Evolutionary conservation across 2,797 vertebrate species (phyloP).

Genomic region (Paguma larvata): DNA sequence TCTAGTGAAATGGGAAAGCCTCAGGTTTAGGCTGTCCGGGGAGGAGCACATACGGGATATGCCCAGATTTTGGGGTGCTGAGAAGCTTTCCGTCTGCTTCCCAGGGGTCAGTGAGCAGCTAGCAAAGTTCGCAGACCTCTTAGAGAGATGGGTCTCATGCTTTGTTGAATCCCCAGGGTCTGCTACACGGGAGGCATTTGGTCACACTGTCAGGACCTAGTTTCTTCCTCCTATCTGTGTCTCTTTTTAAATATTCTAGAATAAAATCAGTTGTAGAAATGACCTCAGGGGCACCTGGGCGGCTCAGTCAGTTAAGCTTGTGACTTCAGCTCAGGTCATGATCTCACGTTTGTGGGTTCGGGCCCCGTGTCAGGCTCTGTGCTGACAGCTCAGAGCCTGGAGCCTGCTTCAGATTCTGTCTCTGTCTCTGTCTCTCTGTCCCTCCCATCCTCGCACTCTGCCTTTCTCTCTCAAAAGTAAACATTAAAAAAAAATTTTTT

Average conservation of each 20-base stretch:
- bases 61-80: neutral
- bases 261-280: neutral
- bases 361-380: too few relatives aligned
- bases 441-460: too few relatives aligned
- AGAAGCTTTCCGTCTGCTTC: neutral
- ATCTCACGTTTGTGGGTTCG: too few relatives aligned
- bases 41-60: neutral
- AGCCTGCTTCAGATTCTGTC: too few relatives aligned
- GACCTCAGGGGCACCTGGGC: neutral
- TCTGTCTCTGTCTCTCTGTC: too few relatives aligned
- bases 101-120: neutral
- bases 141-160: neutral
- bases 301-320: too few relatives aligned
- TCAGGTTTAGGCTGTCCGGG: neutral
- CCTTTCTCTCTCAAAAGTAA: too few relatives aligned
- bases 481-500: too few relatives aligned
- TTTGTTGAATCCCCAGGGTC: neutral
- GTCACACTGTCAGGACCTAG: neutral
- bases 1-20: neutral
- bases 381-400: too few relatives aligned
- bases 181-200: neutral
- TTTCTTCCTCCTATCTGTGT: neutral
- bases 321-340: too few relatives aligned
- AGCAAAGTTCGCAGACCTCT: neutral
- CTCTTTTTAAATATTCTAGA: conserved; percentile 22